Percentiles rank a stretch among this genome's conserved stretches.
Conservation (phyloP, 2,888 invertebrate genomes). For the Phaedon cochleariae region DNA sequence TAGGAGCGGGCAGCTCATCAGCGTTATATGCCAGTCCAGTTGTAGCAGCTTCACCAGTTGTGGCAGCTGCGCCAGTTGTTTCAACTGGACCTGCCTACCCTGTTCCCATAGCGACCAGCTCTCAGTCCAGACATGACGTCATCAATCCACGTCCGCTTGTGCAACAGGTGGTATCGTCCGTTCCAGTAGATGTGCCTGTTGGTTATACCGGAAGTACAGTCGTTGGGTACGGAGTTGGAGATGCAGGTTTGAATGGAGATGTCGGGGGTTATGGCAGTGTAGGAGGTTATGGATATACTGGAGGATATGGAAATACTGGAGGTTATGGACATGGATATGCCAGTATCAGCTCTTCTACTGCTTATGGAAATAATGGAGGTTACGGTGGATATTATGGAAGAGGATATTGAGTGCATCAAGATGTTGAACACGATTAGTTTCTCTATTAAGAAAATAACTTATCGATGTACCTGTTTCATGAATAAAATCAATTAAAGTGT, state of each 20-base stretch:
- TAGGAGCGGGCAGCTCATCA: slow-evolving; percentile 10
- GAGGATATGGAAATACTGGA: not conserved
- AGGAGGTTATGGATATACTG: not conserved
- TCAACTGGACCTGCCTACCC: not conserved
- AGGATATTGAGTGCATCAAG: not conserved
- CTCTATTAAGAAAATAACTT: not conserved
- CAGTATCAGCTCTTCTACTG: not conserved
- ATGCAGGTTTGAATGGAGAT: slow-evolving; percentile 1
- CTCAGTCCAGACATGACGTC: slow-evolving; percentile 33
- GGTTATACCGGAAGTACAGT: not conserved
- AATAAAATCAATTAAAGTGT: too few relatives aligned
- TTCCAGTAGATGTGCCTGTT: slow-evolving; percentile 26
- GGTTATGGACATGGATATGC: slow-evolving; percentile 10
- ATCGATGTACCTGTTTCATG: not conserved
- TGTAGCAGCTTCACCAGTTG: too few relatives aligned
- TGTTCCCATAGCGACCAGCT: slow-evolving; percentile 35
- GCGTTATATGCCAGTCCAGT: slow-evolving; percentile 1
- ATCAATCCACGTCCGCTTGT: slow-evolving; percentile 28
- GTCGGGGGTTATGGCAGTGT: not conserved
- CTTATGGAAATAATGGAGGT: slow-evolving; percentile 13
- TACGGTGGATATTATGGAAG: slow-evolving; percentile 5
- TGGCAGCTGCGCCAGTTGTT: not conserved
- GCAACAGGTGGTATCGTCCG: slow-evolving; percentile 26
- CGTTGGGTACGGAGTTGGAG: slow-evolving; percentile 3
- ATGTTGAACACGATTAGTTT: not conserved